Evolutionary conservation across 2,888 invertebrate genomes (phyloP), one percentile per base, ranked within the genome.

Genomic region (Dynastes maya): DNA sequence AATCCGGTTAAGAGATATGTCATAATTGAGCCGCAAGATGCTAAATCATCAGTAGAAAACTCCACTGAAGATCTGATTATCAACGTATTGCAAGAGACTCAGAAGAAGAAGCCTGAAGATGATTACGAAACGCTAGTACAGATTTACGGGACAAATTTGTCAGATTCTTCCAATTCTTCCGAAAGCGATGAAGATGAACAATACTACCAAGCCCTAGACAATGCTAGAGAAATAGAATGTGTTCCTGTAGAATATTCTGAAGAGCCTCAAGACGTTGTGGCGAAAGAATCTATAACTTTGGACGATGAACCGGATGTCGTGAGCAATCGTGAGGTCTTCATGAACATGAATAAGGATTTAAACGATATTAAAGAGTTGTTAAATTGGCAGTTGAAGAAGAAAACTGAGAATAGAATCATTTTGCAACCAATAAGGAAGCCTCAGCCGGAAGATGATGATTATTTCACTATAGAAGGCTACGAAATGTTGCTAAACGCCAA

Each of bases 301-400:
- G 68, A 64, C 37, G 77, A 45, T n/a, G 61, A 71, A 11, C 65
- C 49, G 8, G 63, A 37, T 9, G 32, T n/a, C 16, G 29, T 32
- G 5, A 45, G 27, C n/a, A 77, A 63, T 29, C 45, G 76, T 13
- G 76, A 76, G 45, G 53, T 78, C 11, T 76, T 80, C 49, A 71
- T 76, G 76, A 67, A 63, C 40, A 80, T 80, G 70, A 61, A 61
- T 11, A 75, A 77, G 40, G 72, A 74, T 27, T 53, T 79, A 22
- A 79, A 77, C 22, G 83, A 82, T n/a, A 86, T 87, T 61, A 82
- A 84, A n/a, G 86, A 88, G 71, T 81, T 88, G 37, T 79, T 88
- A 4, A 81, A 84, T 16, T 88, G 87, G 87, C 81, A 88, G 45
- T 79, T 88, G 77, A 81, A 85, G 27, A 67, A 83, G 6, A 82